Base-by-base conservation (phyloP, 2,113 vertebrate genomes). In the Carettochelys insculpta region DNA sequence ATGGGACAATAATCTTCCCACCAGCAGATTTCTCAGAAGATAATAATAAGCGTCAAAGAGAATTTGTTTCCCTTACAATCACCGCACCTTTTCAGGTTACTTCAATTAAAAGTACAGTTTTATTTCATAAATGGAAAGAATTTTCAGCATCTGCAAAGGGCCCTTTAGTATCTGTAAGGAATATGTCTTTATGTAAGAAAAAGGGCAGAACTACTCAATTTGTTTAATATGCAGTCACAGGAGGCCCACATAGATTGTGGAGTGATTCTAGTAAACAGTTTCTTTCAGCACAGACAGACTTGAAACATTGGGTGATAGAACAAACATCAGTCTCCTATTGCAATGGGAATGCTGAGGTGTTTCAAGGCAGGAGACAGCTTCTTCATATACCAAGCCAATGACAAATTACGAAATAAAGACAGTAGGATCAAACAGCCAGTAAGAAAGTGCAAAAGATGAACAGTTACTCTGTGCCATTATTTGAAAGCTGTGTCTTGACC, bases 121-220 rank as follows among this genome's bases (percentile, higher is more conserved):
- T 95, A 96, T 96, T 95, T 92, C 86, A 90, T 80, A 90, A 95
- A 54, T 78, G 85, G 86, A 90, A 95, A 92, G 85, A 61, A 85
- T 83, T 83, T 77, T 84, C 83, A 78, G 89, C 85, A 88, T 91
- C 83, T 93, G 90, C 84, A 86, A 96, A 94, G 94, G 94, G 20
- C 50, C 71, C 81, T 48, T 89, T 91, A 95, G 89, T 90, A 96
- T 56, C 54, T 56, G 27, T 81, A 91, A 93, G 93, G 93, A 94
- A 94, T 86, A 89, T 80, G 94, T 94, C 89, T 95, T 86, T 80
- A 41, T 78, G 95, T 96, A 96, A 92, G 94, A 93, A 94, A 87
- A 94, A 90, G 92, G 94, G 84, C 82, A 91, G 83, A 92, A 87
- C 92, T 79, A 82, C 94, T 93, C 95, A 13, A 19, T 50, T 56